Evolutionary conservation across 1,140 invertebrate genomes (phyloP).

Genomic region (Lycorma delicatula): DNA sequence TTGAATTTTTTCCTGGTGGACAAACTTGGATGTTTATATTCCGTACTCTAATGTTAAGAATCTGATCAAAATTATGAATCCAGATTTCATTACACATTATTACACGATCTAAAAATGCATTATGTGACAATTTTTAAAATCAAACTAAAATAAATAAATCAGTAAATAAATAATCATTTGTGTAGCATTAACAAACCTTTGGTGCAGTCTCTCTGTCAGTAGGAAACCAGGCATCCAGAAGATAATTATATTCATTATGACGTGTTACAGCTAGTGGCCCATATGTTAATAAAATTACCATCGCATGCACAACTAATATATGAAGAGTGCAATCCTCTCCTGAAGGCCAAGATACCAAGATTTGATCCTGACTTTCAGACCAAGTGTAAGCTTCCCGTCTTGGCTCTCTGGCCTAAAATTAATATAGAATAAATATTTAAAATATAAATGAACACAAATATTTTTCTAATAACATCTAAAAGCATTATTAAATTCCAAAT

Average conservation of each 20-base stretch:
- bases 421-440: too few relatives aligned
- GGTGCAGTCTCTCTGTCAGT: constrained; percentile 42
- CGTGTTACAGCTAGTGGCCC: constrained; percentile 40
- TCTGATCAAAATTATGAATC: too few relatives aligned
- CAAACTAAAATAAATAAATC: too few relatives aligned
- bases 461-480: too few relatives aligned
- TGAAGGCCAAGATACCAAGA: constrained; percentile 74
- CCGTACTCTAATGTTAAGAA: too few relatives aligned
- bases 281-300: constrained; percentile 85
- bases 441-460: too few relatives aligned
- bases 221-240: constrained; percentile 74
- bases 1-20: too few relatives aligned
- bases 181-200: constrained; percentile 24
- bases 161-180: not conserved
- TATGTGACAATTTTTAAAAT: not conserved
- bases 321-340: constrained; percentile 78
- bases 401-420: constrained; percentile 40
- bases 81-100: too few relatives aligned
- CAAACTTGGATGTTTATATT: too few relatives aligned
- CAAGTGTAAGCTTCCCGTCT: constrained; percentile 40
- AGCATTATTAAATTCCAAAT: too few relatives aligned
- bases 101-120: not conserved
- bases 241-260: constrained; percentile 38
- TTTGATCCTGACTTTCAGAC: constrained; percentile 47
- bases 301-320: constrained; percentile 84